Conservation (phyloP, 2,113 vertebrate genomes). For the Anhinga rufa region DNA sequence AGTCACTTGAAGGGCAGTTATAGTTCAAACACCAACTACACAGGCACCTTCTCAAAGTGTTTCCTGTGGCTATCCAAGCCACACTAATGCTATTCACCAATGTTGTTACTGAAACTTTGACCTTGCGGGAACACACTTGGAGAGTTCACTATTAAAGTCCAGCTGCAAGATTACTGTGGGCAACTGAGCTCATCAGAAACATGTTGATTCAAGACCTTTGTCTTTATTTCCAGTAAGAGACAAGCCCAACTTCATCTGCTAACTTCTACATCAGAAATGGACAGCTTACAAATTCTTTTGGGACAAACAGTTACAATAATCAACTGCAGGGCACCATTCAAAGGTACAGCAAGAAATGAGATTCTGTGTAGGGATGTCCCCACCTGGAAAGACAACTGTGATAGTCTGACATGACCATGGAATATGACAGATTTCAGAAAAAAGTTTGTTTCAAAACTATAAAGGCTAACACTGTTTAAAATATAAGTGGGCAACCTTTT, state of each 20-base stretch:
- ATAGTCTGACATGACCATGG: background rate
- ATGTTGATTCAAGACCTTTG: background rate
- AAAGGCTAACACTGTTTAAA: background rate
- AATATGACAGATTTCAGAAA: background rate
- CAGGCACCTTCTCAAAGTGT: background rate
- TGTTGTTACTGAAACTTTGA: background rate
- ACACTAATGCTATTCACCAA: background rate
- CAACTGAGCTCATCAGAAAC: background rate
- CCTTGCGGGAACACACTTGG: background rate
- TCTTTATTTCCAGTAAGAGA: background rate
- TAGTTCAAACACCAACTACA: slow-evolving; percentile 4
- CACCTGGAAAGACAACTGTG: background rate
- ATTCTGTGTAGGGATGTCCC: no score
- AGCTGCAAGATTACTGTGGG: background rate
- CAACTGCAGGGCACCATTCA: background rate
- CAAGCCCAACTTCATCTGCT: background rate
- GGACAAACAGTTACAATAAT: background rate
- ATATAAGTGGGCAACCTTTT: background rate
- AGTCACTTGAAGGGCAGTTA: slow-evolving; percentile 55
- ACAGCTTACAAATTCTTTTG: background rate
- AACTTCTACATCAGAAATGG: background rate
- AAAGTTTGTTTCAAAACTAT: background rate
- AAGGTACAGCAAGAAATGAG: background rate
- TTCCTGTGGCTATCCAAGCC: background rate
- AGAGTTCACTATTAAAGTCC: background rate